A percentile compares a stretch with the other conserved stretches of the same genome.
phyloP scores from a whole-genome alignment of 2,113 vertebrate species.

The Platysternon megacephalum region DNA sequence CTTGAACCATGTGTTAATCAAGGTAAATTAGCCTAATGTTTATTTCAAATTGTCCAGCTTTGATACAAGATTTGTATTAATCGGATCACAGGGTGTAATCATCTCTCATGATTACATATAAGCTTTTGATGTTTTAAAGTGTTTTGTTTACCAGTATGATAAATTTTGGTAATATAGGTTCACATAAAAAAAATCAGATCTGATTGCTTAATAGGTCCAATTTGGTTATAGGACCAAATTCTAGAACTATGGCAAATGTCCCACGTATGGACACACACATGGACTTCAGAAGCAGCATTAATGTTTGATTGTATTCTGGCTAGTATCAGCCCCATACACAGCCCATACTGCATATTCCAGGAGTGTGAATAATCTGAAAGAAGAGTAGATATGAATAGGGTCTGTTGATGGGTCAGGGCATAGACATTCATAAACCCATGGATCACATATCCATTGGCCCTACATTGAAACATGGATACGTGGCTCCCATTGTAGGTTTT shows the following conservation, averaged over 20 bases:
- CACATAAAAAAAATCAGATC: not conserved
- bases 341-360: not conserved
- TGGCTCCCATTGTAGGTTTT: fast-evolving
- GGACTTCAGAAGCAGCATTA: not conserved
- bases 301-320: not conserved
- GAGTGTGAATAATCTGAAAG: not conserved
- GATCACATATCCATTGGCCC: not conserved
- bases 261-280: not conserved
- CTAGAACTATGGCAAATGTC: not conserved
- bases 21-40: not conserved
- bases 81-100: not conserved
- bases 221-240: not conserved
- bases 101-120: not conserved
- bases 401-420: not conserved
- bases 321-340: not conserved
- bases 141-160: not conserved
- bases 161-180: not conserved
- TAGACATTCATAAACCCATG: not conserved
- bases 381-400: not conserved
- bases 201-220: not conserved
- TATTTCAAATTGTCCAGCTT: not conserved
- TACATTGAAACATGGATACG: fast-evolving
- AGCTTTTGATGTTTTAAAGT: fast-evolving
- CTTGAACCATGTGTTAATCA: not conserved
- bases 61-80: not conserved